These are phyloP conservation scores for Himalopsyche anomala DNA, from an alignment of 2,888 invertebrate genomes.

Conservation along the genomic window DNA sequence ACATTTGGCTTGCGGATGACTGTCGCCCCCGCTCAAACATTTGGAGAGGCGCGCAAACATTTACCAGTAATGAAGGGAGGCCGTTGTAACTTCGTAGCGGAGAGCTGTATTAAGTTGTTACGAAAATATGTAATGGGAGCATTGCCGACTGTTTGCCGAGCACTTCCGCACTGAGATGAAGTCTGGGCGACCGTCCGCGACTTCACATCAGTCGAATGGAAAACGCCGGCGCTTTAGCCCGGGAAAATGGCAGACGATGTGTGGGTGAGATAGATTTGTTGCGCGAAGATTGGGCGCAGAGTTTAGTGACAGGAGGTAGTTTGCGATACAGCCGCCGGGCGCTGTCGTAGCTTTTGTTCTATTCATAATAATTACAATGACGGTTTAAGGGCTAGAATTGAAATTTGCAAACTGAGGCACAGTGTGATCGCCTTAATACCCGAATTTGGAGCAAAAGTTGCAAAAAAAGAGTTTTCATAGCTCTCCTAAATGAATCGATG, in stretches of 20 bases:
- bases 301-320: not conserved
- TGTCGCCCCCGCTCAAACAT: constrained; percentile 49
- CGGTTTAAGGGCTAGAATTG: not conserved
- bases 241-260: constrained; percentile 38
- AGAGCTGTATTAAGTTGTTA: constrained; percentile 63
- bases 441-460: too few relatives aligned
- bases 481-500: too few relatives aligned
- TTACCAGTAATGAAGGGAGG: constrained; percentile 56
- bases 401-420: not conserved
- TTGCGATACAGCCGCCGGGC: not conserved
- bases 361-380: not conserved
- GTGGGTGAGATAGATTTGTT: constrained; percentile 50
- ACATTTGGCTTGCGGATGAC: constrained; percentile 48
- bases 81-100: constrained; percentile 54
- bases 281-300: constrained; percentile 45
- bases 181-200: constrained; percentile 35
- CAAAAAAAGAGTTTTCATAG: too few relatives aligned
- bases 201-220: constrained; percentile 61
- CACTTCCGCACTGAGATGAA: constrained; percentile 61
- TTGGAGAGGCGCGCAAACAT: constrained; percentile 61
- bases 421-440: too few relatives aligned
- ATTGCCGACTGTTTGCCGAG: constrained; percentile 61
- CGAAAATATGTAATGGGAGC: constrained; percentile 65
- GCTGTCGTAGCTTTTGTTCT: constrained; percentile 22
- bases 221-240: constrained; percentile 44